Evolutionary conservation across 30 jellyfish, hydroid and myxozoan genomes (phyloP).

Genomic region (Hydra vulgaris): DNA sequence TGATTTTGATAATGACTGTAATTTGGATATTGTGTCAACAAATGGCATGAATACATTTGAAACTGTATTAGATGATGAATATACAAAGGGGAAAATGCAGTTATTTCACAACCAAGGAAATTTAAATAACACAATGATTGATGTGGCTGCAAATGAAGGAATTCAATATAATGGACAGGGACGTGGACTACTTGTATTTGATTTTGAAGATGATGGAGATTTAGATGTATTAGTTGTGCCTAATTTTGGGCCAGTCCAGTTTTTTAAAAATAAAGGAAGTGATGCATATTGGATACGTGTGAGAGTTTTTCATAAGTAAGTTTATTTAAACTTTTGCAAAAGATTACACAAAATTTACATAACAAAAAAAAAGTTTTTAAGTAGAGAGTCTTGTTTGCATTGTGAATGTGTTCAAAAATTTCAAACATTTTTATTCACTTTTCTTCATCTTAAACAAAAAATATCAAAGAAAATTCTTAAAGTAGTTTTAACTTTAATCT

Average conservation of each 20-base stretch:
- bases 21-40: slow-evolving; percentile 72
- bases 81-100: slow-evolving; percentile 49
- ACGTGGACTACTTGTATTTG: slow-evolving; percentile 69
- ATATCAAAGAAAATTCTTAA: no score
- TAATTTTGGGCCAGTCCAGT: slow-evolving; percentile 62
- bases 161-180: slow-evolving; percentile 71
- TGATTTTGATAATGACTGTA: slow-evolving; percentile 87
- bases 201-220: slow-evolving; percentile 86
- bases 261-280: slow-evolving; percentile 69
- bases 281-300: slow-evolving; percentile 55
- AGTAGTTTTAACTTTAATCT: no score
- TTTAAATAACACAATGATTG: slow-evolving; percentile 22
- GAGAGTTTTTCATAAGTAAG: slow-evolving; percentile 48
- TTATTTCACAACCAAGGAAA: slow-evolving; percentile 57
- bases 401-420: no score
- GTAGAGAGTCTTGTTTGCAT: no score
- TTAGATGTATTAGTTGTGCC: slow-evolving; percentile 83
- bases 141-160: slow-evolving; percentile 54
- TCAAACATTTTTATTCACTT: no score
- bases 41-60: slow-evolving; percentile 67
- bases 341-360: neutral
- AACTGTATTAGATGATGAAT: slow-evolving; percentile 64
- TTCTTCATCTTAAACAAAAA: no score
- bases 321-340: neutral
- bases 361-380: neutral